Conservation (phyloP, 2,113 vertebrate genomes). For the Paramisgurnus dabryanus region DNA sequence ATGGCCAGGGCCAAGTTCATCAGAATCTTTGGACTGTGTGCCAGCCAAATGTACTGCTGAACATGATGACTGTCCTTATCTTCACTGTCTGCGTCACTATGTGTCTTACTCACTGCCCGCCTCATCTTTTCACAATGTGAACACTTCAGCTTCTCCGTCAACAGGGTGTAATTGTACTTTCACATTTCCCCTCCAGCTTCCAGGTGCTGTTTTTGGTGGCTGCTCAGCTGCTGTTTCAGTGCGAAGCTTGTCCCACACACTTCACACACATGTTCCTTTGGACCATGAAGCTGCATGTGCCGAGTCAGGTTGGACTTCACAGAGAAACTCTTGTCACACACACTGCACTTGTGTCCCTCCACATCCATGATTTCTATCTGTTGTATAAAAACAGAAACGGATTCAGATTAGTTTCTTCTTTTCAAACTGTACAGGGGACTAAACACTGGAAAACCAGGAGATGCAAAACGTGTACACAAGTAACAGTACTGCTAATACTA, state of each 20-base stretch:
- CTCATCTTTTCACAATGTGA: constrained; percentile 8
- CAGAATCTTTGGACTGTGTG: constrained; percentile 28
- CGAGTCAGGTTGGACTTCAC: no score
- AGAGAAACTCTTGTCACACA: no score
- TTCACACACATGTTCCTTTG: no score
- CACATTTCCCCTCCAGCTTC: no score
- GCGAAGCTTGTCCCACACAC: no score
- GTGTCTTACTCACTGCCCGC: neutral
- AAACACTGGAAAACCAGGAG: constrained; percentile 5
- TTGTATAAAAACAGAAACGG: neutral
- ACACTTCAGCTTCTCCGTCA: constrained; percentile 26
- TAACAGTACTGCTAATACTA: constrained; percentile 2
- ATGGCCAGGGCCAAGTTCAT: constrained; percentile 31
- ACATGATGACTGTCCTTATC: neutral
- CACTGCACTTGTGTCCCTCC: no score
- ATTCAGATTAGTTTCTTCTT: neutral
- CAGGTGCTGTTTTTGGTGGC: no score
- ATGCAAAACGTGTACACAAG: neutral
- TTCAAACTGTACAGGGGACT: constrained; percentile 1
- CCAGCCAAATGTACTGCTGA: constrained; percentile 27
- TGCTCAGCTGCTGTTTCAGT: no score
- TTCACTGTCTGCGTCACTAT: neutral
- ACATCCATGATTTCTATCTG: neutral
- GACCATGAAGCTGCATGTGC: no score
- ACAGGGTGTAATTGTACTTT: constrained; percentile 3